Evolutionary conservation across 1,140 invertebrate species (phyloP).

Genomic region (Cataglyphis hispanica): DNA sequence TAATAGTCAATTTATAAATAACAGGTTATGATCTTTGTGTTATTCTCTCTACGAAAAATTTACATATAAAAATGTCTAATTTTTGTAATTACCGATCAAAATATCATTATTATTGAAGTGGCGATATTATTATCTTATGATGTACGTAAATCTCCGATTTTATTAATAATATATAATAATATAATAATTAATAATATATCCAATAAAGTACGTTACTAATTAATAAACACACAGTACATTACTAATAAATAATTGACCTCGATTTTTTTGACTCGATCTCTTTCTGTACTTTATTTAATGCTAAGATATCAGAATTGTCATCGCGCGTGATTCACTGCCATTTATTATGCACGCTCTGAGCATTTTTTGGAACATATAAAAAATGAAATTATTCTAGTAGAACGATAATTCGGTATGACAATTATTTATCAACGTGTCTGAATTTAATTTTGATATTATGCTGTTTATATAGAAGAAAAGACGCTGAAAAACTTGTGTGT

Average conservation of each 20-base stretch:
- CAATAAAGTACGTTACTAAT: not conserved
- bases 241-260: not conserved
- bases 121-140: not conserved
- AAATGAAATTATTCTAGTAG: not conserved
- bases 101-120: not conserved
- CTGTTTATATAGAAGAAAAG: conserved; percentile 1
- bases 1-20: conserved; percentile 12
- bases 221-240: not conserved
- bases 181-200: too few species aligned
- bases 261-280: too few species aligned
- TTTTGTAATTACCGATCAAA: not conserved
- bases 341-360: conserved; percentile 7
- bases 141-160: not conserved
- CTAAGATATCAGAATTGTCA: not conserved
- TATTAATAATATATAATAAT: too few species aligned
- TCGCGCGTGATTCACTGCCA: not conserved
- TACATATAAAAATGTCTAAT: not conserved
- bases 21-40: not conserved
- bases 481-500: not conserved
- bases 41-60: not conserved
- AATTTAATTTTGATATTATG: not conserved
- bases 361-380: conserved; percentile 5
- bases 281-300: not conserved
- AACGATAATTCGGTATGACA: not conserved
- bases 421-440: not conserved